Evolutionary conservation across 2,888 invertebrate genomes (phyloP), one percentile per base, ranked within the genome.

Genomic region (Melieria omissa): DNA sequence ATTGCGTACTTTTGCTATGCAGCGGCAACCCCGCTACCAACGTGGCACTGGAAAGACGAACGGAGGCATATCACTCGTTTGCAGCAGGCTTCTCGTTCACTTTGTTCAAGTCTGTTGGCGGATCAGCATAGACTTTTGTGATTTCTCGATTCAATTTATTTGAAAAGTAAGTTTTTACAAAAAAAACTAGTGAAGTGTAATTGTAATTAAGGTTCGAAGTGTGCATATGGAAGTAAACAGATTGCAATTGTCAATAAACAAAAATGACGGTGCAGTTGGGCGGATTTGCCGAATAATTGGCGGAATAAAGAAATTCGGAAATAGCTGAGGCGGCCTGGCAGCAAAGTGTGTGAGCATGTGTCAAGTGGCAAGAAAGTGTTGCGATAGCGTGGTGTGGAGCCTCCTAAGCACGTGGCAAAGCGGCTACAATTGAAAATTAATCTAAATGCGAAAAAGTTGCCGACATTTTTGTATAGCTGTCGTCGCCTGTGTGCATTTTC

Each of bases 101-200:
- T 91, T 91, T 90, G 90, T 90, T 90, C 89, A 89, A 89, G 90
- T 90, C 90, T 89, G 88, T 90, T 88, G 90, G 90, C 90, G 90
- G 89, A 89, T 88, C 88, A 89, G 89, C 90, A 90, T 85, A 83
- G 84, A 79, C 82, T 83, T 80, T 72, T 82, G 83, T 85, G 83
- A 83, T 84, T 81, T 83, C 83, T 84, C 82, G 76, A 78, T 82
- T 82, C 80, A 81, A 82, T 84, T 84, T 83, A 77, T 81, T 82
- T 80, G 77, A 79, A 78, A 82, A 84, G 83, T 84, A 84, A 84
- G 84, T 85, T 85, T 69, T 54, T 14, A n/a, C 61, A 52, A 65
- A 65, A 62, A 42, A 61, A 73, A 69, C 45, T 61, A 73, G 70
- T 75, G 60, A 54, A 55, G 69, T 74, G 77, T 41, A 74, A 49